phyloP scores from a whole-genome alignment of 2,113 vertebrate species.

The Edolisoma coerulescens region DNA sequence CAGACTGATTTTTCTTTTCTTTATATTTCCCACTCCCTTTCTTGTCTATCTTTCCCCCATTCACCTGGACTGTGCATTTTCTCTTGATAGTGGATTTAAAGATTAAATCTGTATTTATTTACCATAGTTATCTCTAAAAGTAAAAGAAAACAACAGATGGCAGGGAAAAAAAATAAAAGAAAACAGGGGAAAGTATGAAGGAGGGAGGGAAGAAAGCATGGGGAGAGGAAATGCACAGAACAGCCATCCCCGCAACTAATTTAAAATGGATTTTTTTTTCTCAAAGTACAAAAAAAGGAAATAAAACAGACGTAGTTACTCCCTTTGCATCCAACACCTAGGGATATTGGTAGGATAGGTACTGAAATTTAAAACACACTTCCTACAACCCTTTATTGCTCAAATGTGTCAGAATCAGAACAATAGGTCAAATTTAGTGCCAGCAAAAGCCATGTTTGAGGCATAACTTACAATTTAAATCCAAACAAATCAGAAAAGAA shows the following conservation, averaged over 20 bases:
- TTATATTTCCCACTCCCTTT: slow-evolving; percentile 32
- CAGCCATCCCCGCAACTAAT: neutral
- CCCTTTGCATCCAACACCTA: neutral
- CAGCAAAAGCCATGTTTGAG: neutral
- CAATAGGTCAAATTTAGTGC: neutral
- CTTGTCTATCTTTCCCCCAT: slow-evolving; percentile 44
- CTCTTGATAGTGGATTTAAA: slow-evolving; percentile 51
- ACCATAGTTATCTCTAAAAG: slow-evolving; percentile 52
- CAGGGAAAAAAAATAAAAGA: accelerated
- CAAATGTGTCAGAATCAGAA: neutral
- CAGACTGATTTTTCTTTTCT: slow-evolving; percentile 49
- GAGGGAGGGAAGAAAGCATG: neutral
- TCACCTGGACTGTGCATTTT: slow-evolving; percentile 42
- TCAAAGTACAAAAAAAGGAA: neutral
- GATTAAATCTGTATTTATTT: slow-evolving; percentile 75
- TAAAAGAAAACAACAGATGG: slow-evolving; percentile 32
- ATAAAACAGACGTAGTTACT: neutral
- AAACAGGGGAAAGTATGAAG: neutral
- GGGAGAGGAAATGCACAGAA: neutral
- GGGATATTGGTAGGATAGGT: neutral
- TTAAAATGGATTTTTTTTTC: neutral
- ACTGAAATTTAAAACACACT: neutral
- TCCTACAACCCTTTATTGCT: neutral
- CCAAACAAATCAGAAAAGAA: neutral
- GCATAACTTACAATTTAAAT: neutral